Evolutionary conservation across 2,797 vertebrate species (phyloP).

Genomic region (Chaetodon trifasciatus): DNA sequence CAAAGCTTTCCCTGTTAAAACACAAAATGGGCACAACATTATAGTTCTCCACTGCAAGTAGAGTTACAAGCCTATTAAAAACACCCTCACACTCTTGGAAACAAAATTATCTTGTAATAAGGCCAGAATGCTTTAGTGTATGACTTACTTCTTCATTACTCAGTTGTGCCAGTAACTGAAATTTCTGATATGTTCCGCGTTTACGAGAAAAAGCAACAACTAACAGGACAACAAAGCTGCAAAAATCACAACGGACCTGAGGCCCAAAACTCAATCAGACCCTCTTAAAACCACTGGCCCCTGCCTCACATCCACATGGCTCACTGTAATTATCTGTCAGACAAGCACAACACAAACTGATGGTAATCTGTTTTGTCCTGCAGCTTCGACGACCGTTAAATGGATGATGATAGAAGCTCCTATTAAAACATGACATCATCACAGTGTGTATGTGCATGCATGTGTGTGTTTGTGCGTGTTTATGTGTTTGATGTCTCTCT

Average conservation of each 20-base stretch:
- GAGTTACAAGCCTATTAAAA: conserved; percentile 55
- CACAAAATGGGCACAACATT: conserved; percentile 13
- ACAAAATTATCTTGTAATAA: conserved; percentile 22
- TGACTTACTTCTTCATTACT: conserved; percentile 33
- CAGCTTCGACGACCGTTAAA: conserved; percentile 30
- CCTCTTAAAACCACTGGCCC: not conserved
- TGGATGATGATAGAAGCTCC: conserved; percentile 23
- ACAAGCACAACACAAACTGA: conserved; percentile 11
- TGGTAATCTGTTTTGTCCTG: conserved; percentile 1
- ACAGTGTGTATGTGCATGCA: conserved; percentile 1
- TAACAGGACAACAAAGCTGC: not conserved
- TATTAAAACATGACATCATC: conserved; percentile 34
- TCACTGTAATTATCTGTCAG: conserved; percentile 34
- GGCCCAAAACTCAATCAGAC: conserved; percentile 1
- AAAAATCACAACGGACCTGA: conserved; percentile 13
- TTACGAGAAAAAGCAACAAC: conserved; percentile 38
- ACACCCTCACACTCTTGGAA: conserved; percentile 37
- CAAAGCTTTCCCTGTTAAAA: conserved; percentile 19
- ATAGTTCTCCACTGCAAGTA: conserved; percentile 18
- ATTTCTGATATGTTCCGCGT: not conserved
- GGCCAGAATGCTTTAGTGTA: conserved; percentile 17
- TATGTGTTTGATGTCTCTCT: conserved; percentile 32
- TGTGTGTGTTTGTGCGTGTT: conserved; percentile 9
- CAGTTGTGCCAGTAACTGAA: conserved; percentile 52
- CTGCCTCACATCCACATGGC: conserved; percentile 13